Evolutionary conservation across 2,113 vertebrate species (phyloP), one percentile per base, ranked within the genome.

Genomic region (Periophthalmodon schlosseri): DNA sequence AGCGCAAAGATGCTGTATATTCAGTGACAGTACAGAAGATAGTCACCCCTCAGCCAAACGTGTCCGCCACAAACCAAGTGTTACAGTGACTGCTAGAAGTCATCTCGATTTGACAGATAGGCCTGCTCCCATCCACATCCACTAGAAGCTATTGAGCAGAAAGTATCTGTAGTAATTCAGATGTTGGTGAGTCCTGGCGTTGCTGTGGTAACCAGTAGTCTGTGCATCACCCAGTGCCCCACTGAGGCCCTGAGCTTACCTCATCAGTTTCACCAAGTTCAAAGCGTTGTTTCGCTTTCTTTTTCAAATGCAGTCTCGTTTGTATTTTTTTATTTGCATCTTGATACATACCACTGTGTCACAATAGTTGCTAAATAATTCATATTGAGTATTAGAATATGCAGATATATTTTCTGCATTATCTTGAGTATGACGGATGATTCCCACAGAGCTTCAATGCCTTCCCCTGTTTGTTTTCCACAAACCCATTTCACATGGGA

Each of bases 361-460:
- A 63, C 72, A 76, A 67, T n/a, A 4, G 33, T 75, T 65, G 57
- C 61, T 52, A 78, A 68, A 44, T 44, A 11, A 44, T 10, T 44
- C 39, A 10, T 44, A 44, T 81, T 88, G 46, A 81, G 60, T 78
- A 74, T 88, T 61, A 61, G 79, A 88, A 87, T 87, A 80, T 75
- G 61, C 36, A 74, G 76, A 84, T 88, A 90, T 89, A 83, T 89
- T 88, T 86, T 76, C 86, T 78, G 74, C 23, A 81, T 89, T 86
- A 86, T 78, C 74, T 84, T 75, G 34, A 52, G 21, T 69, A 83
- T 91, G 16, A 88, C 81, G 89, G 63, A 93, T 82, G 73, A 72
- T 73, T 44, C n/a, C 67, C 68, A 23, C 14, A 24, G 24, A 67
- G 70, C 16, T 49, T 33, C 20, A 49, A 24, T 11, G 4, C 56